phyloP scores from a whole-genome alignment of 2,797 vertebrate species.

The Anas acuta region DNA sequence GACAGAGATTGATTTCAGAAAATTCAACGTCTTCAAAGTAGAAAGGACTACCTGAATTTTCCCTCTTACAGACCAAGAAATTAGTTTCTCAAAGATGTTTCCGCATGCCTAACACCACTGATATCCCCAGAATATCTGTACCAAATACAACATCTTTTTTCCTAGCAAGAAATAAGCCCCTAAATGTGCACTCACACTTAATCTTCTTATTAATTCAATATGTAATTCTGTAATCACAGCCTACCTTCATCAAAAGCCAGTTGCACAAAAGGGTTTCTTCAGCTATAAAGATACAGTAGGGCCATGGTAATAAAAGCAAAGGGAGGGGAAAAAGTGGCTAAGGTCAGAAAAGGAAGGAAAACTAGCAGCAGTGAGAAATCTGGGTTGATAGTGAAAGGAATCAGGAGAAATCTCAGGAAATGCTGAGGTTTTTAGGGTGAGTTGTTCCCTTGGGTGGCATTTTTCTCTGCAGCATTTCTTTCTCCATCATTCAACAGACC shows the following conservation, averaged over 20 bases:
- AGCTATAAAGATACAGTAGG: background rate
- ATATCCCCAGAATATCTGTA: background rate
- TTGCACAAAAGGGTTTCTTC: background rate
- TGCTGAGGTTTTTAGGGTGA: background rate
- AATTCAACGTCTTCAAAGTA: background rate
- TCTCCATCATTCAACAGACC: background rate
- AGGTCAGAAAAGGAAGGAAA: background rate
- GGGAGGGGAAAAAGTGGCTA: background rate
- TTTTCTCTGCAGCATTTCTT: background rate
- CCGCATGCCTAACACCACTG: background rate
- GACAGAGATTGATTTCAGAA: background rate
- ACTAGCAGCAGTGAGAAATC: background rate
- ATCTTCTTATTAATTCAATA: background rate
- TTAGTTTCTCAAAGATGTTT: background rate
- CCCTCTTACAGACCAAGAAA: background rate
- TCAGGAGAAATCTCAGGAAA: background rate
- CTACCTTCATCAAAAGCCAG: background rate
- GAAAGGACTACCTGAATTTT: background rate
- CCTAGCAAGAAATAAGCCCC: background rate
- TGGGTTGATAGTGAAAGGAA: background rate
- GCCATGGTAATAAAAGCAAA: background rate
- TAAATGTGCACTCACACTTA: background rate
- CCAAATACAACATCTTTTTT: background rate
- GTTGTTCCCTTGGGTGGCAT: background rate
- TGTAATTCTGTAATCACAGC: background rate